Percentiles rank a stretch among this genome's conserved stretches.
Conservation (phyloP, 2,797 vertebrate species). For the Sebastes ruberrimus region DNA sequence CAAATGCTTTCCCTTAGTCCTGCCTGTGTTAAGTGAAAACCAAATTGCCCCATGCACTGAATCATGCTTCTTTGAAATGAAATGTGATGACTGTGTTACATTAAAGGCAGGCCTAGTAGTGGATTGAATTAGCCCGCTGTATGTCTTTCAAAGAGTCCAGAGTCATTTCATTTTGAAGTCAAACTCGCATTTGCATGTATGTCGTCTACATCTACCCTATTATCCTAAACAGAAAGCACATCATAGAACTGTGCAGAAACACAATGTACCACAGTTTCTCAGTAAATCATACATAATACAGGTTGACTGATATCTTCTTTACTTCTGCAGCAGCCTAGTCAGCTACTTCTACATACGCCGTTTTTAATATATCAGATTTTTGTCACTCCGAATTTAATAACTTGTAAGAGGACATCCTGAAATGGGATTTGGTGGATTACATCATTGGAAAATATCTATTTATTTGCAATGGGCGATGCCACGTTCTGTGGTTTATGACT, state of each 20-base stretch:
- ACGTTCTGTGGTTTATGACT: no score
- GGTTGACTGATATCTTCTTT: no score
- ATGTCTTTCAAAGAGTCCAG: constrained; percentile 28
- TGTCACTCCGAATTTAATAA: no score
- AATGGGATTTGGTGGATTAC: no score
- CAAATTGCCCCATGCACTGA: constrained; percentile 8
- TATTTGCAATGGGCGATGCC: no score
- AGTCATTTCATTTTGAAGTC: constrained; percentile 15
- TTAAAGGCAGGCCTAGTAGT: constrained; percentile 19
- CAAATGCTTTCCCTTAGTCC: constrained; percentile 19
- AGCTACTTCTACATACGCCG: no score
- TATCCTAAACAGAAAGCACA: neutral
- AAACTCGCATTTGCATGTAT: constrained; percentile 5
- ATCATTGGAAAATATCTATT: no score
- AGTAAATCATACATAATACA: neutral
- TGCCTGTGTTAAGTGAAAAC: constrained; percentile 8
- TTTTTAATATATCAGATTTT: no score
- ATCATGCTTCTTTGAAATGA: constrained; percentile 42
- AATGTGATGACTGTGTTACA: constrained; percentile 43
- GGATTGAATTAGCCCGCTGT: constrained; percentile 37
- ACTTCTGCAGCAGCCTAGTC: no score
- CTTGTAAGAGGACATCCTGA: no score
- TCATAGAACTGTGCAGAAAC: neutral
- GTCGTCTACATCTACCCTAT: neutral
- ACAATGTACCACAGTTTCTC: neutral